Percentiles rank a stretch among this genome's conserved stretches.
phyloP scores from a whole-genome alignment of 2,888 invertebrate species.

The Habroteleia sp. region DNA sequence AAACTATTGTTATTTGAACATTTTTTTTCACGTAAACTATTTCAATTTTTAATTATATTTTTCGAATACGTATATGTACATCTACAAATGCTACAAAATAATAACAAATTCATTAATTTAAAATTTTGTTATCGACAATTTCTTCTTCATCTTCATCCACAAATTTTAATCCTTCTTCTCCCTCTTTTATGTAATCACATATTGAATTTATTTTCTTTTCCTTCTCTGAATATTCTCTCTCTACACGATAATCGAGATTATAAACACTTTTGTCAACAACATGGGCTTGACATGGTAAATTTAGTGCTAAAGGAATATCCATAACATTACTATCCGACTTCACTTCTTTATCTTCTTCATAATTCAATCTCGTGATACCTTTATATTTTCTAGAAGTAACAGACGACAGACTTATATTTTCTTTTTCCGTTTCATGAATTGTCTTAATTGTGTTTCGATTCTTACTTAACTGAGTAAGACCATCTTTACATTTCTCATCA shows the following conservation, averaged over 20 bases:
- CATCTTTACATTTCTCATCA: slow-evolving; percentile 9
- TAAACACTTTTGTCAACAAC: slow-evolving; percentile 68
- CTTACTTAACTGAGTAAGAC: slow-evolving; percentile 37
- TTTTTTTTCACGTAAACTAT: too few relatives aligned
- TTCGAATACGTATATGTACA: too few relatives aligned
- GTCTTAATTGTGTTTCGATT: slow-evolving; percentile 46
- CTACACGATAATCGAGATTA: slow-evolving; percentile 74
- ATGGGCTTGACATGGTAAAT: slow-evolving; percentile 70
- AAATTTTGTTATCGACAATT: slow-evolving; percentile 74
- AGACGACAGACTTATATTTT: slow-evolving; percentile 60
- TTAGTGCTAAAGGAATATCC: too few relatives aligned
- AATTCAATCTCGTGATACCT: slow-evolving; percentile 64
- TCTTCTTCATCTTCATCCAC: slow-evolving; percentile 78
- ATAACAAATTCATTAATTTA: slow-evolving; percentile 67
- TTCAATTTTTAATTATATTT: too few relatives aligned
- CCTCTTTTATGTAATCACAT: slow-evolving; percentile 73
- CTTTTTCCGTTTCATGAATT: slow-evolving; percentile 43
- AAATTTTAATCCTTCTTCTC: slow-evolving; percentile 75
- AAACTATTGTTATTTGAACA: too few relatives aligned
- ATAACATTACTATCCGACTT: too few relatives aligned
- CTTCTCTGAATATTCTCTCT: slow-evolving; percentile 67
- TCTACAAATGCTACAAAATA: too few relatives aligned
- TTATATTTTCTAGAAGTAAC: slow-evolving; percentile 62
- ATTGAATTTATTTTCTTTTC: slow-evolving; percentile 72
- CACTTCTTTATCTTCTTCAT: slow-evolving; percentile 56